Base-by-base conservation (phyloP, 2,797 vertebrate species). In the Eulemur mongoz region DNA sequence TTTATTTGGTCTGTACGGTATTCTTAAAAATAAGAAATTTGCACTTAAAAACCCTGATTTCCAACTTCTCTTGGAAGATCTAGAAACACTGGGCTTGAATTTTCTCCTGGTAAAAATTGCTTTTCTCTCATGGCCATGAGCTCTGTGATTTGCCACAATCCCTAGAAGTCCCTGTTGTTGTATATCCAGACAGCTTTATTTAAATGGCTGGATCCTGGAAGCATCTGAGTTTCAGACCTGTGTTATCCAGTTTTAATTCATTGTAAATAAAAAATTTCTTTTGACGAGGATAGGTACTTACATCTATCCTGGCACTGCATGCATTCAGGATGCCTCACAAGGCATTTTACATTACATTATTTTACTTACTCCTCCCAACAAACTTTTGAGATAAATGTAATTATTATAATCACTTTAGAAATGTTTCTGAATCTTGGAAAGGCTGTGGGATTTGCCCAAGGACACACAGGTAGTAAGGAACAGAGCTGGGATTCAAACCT, bases 1-100 rank as follows among this genome's bases (percentile, higher is more conserved):
- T 84, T 65, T 89, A 79, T 92, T 88, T 94, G 40, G 67, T 92
- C 38, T 85, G 30, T 45, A 80, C 7, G 67, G 43, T 88, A 52
- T 89, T 93, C 88, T 70, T 50, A 22, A 92, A 90, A 94, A 69
- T 88, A 76, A 90, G 48, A 95, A 72, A 78, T 78, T 61, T 87
- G 40, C 18, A 59, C 13, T 76, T 75, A 45, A 67, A 92, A 72
- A 23, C 10, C 54, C 69, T 57, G 38, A 75, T 50, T 79, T 87
- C 40, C 76, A 78, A n/a, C 52, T 93, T 96, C 40, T 93, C 69
- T 52, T 80, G 10, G 75, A 80, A 89, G 61, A 84, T 23, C 48
- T 80, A 35, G n/a, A 52, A 61, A 30, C 23, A 22, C 27, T 45
- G 65, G 75, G 17, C 80, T 85, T 81, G 50, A n/a, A 63, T 83